These are phyloP conservation scores for Drosophila parthenogenetica DNA, from an alignment of 2,888 invertebrate genomes.

Conservation along the genomic window DNA sequence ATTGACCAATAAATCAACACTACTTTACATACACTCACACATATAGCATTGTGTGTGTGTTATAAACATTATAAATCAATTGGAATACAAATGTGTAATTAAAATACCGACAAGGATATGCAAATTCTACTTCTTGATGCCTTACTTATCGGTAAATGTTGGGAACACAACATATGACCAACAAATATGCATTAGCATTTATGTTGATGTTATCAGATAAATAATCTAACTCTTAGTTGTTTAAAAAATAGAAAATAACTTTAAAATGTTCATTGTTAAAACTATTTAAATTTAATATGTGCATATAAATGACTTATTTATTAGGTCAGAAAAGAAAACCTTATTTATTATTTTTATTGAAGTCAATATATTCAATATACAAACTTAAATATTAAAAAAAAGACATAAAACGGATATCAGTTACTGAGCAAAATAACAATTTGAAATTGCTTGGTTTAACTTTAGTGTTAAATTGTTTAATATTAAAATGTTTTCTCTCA, in stretches of 20 bases:
- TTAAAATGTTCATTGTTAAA: too few species aligned
- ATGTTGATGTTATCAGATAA: neutral
- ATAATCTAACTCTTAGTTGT: neutral
- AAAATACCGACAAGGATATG: constrained; percentile 30
- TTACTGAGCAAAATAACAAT: too few species aligned
- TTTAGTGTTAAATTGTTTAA: too few species aligned
- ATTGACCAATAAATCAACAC: constrained; percentile 49
- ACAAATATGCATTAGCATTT: constrained; percentile 2
- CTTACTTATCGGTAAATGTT: neutral
- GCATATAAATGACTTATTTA: too few species aligned
- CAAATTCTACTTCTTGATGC: constrained; percentile 24
- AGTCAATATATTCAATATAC: too few species aligned
- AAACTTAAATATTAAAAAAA: too few species aligned
- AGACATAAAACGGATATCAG: too few species aligned
- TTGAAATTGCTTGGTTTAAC: too few species aligned
- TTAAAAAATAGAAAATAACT: neutral
- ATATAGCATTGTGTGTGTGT: neutral
- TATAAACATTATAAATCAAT: constrained; percentile 51
- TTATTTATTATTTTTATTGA: too few species aligned
- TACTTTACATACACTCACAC: constrained; percentile 34
- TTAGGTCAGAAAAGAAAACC: too few species aligned
- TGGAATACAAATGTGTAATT: constrained; percentile 44
- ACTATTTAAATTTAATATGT: too few species aligned
- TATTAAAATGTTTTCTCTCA: too few species aligned
- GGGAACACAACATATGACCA: neutral